A percentile compares a stretch with the other conserved stretches of the same genome.
These are phyloP conservation scores for Epizoanthus rinbou DNA, from an alignment of 92 coral and sea anemone species.

Conservation along the genomic window DNA sequence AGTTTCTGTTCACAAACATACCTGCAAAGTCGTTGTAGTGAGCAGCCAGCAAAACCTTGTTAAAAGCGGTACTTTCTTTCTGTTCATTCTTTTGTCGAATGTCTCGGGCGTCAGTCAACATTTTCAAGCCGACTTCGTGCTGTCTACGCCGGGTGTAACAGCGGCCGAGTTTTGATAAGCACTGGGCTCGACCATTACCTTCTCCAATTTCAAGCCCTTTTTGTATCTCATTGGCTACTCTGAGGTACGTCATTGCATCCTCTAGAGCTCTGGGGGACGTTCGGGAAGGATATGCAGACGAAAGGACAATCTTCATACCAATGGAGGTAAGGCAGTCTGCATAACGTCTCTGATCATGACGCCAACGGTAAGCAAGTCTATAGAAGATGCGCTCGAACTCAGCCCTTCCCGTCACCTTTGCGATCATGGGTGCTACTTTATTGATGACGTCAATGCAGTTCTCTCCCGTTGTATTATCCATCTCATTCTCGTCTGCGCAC, in stretches of 20 bases:
- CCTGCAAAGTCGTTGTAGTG: conserved; percentile 67
- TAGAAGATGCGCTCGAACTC: conserved; percentile 53
- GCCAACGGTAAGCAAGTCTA: conserved; percentile 45
- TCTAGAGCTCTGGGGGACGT: conserved; percentile 36
- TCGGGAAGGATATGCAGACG: conserved; percentile 49
- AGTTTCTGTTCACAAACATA: not conserved
- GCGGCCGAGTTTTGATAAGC: conserved; percentile 53
- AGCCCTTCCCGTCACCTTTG: conserved; percentile 52
- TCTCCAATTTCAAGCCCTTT: not conserved
- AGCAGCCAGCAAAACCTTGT: conserved; percentile 55
- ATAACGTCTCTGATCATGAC: conserved; percentile 12
- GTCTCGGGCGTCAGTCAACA: conserved; percentile 34
- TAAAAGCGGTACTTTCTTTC: not conserved
- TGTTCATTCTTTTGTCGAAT: not conserved
- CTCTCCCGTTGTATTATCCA: conserved; percentile 4
- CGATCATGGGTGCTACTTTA: conserved; percentile 46
- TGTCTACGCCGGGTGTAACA: conserved; percentile 47
- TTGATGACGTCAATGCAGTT: conserved; percentile 46
- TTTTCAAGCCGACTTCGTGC: conserved; percentile 25
- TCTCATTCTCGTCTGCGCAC: conserved; percentile 45
- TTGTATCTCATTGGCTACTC: conserved; percentile 18
- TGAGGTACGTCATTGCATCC: conserved; percentile 37
- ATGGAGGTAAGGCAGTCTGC: conserved; percentile 52
- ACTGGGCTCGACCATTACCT: conserved; percentile 45
- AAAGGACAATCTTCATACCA: conserved; percentile 49